These are phyloP conservation scores for Anoplopoma fimbria DNA, from an alignment of 2,113 vertebrate species.

Conservation along the genomic window DNA sequence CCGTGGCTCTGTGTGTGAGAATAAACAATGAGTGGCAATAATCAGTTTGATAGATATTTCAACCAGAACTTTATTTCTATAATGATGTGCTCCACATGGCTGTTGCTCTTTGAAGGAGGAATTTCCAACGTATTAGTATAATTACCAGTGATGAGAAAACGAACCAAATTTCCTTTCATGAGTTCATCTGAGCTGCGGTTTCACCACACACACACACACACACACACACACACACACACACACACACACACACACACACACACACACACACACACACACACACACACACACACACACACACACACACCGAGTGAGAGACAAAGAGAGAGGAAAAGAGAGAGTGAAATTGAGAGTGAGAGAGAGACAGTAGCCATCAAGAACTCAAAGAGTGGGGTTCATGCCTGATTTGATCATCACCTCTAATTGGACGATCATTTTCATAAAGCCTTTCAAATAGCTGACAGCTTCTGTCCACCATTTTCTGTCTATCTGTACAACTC, in stretches of 20 bases:
- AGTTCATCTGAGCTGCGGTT: slow-evolving; percentile 90
- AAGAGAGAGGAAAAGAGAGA: slow-evolving; percentile 11
- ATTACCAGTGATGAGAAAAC: slow-evolving; percentile 97
- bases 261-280: not conserved
- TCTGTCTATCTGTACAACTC: slow-evolving; percentile 63
- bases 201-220: slow-evolving; percentile 71
- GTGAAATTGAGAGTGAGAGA: slow-evolving; percentile 11
- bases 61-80: slow-evolving; percentile 92
- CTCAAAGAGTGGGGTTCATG: slow-evolving; percentile 89
- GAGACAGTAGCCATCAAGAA: slow-evolving; percentile 85
- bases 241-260: slow-evolving; percentile 11
- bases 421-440: slow-evolving; percentile 98
- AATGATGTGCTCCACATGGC: slow-evolving; percentile 92
- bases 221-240: not conserved
- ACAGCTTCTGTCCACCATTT: slow-evolving; percentile 90
- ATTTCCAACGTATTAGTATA: slow-evolving; percentile 94
- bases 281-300: not conserved
- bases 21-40: slow-evolving; percentile 86
- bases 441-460: slow-evolving; percentile 94
- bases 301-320: not conserved
- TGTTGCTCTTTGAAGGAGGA: slow-evolving; percentile 94
- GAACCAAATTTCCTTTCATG: slow-evolving; percentile 94
- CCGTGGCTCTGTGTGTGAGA: slow-evolving; percentile 67
- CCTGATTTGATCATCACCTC: slow-evolving; percentile 94
- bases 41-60: slow-evolving; percentile 94